A percentile compares a stretch with the other conserved stretches of the same genome.
phyloP scores from a whole-genome alignment of 2,797 vertebrate species.

The Erpetoichthys calabaricus region DNA sequence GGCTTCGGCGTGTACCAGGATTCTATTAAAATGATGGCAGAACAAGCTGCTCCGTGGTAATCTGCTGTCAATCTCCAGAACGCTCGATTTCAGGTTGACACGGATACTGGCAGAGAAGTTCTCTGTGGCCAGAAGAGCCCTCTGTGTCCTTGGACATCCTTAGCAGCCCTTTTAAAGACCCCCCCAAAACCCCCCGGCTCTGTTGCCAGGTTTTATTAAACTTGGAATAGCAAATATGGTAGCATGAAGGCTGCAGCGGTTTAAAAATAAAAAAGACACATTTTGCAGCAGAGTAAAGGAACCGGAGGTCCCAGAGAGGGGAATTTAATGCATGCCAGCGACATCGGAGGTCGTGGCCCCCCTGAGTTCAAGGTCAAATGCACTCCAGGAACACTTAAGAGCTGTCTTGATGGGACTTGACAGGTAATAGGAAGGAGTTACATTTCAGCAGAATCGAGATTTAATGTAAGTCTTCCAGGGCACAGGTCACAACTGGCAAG shows the following conservation, averaged over 20 bases:
- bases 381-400: conserved; percentile 11
- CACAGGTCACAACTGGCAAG: conserved; percentile 12
- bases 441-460: conserved; percentile 10
- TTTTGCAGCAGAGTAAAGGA: conserved; percentile 5
- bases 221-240: not conserved
- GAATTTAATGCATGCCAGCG: conserved; percentile 11
- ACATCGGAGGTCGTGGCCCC: conserved; percentile 9
- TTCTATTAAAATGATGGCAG: not conserved
- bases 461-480: conserved; percentile 12
- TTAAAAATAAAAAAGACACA: conserved; percentile 4
- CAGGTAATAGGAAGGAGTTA: conserved; percentile 16
- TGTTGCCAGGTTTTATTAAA: conserved; percentile 8
- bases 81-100: conserved; percentile 6
- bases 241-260: conserved; percentile 2
- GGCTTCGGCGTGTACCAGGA: too few species aligned
- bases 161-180: conserved; percentile 11
- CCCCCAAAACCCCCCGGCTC: too few species aligned
- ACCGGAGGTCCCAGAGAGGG: conserved; percentile 2
- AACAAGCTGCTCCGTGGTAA: not conserved
- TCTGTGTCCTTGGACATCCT: conserved; percentile 7
- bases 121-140: not conserved
- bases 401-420: conserved; percentile 14
- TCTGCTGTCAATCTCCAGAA: not conserved
- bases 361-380: conserved; percentile 11
- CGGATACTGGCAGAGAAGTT: conserved; percentile 4